phyloP scores from a whole-genome alignment of 2,113 vertebrate genomes.

The Peromyscus polionotus region DNA sequence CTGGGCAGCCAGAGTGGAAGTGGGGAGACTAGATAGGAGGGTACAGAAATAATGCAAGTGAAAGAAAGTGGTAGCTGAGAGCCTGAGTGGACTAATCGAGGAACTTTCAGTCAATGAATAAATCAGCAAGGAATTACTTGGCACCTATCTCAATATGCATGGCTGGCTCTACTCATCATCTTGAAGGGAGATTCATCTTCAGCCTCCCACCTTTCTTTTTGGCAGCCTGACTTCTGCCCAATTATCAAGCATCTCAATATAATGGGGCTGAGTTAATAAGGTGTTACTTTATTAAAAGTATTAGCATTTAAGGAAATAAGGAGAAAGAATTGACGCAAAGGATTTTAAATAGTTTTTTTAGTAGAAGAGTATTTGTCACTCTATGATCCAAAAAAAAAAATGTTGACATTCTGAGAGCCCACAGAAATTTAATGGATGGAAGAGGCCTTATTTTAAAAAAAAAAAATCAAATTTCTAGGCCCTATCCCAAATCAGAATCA shows the following conservation, averaged over 20 bases:
- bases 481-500: background rate
- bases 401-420: background rate
- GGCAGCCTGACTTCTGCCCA: constrained; percentile 49
- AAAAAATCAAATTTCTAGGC: constrained; percentile 31
- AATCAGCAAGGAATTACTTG: constrained; percentile 63
- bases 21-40: background rate
- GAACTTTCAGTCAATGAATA: constrained; percentile 52
- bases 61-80: constrained; percentile 27
- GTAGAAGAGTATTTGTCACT: constrained; percentile 52
- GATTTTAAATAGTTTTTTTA: constrained; percentile 33
- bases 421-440: background rate
- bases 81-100: constrained; percentile 48
- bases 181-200: constrained; percentile 70
- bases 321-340: constrained; percentile 58
- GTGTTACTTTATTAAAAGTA: constrained; percentile 71
- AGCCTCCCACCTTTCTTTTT: constrained; percentile 45
- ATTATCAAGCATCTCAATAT: constrained; percentile 69
- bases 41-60: constrained; percentile 14
- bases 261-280: constrained; percentile 66
- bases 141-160: constrained; percentile 51
- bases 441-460: background rate
- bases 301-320: constrained; percentile 64
- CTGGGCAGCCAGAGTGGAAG: background rate
- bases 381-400: background rate
- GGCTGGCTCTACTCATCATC: constrained; percentile 62